phyloP scores from a whole-genome alignment of 2,888 invertebrate species.

The Biston betularia region DNA sequence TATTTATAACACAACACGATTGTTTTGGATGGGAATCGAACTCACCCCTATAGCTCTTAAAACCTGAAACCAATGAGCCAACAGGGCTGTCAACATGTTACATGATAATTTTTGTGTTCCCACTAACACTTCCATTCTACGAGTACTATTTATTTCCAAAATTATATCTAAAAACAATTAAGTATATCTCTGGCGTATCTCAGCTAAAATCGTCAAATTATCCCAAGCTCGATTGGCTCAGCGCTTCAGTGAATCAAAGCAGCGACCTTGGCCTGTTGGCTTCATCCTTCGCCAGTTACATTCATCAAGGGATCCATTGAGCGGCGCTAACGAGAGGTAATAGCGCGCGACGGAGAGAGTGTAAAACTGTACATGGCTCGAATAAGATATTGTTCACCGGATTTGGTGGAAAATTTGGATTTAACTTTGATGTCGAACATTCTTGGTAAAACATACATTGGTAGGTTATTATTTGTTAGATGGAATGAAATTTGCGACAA shows the following conservation, averaged over 20 bases:
- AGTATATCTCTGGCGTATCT: no score
- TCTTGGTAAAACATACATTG: not conserved
- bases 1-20: no score
- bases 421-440: slow-evolving; percentile 1
- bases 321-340: slow-evolving; percentile 19
- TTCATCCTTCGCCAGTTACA: slow-evolving; percentile 10
- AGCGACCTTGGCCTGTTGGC: slow-evolving; percentile 3
- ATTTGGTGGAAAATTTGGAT: not conserved
- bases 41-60: no score
- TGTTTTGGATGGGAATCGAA: no score
- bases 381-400: slow-evolving; percentile 5
- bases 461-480: not conserved
- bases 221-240: slow-evolving; percentile 11
- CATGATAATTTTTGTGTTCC: no score
- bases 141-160: no score
- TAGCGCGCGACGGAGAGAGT: slow-evolving; percentile 18
- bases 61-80: no score
- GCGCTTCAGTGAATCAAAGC: slow-evolving; percentile 8
- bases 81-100: no score
- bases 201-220: not conserved
- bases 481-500: no score
- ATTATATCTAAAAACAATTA: no score
- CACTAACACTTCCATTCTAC: no score
- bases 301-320: slow-evolving; percentile 25
- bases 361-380: slow-evolving; percentile 13